phyloP scores from a whole-genome alignment of 2,888 invertebrate species.

The Papilio demoleus region DNA sequence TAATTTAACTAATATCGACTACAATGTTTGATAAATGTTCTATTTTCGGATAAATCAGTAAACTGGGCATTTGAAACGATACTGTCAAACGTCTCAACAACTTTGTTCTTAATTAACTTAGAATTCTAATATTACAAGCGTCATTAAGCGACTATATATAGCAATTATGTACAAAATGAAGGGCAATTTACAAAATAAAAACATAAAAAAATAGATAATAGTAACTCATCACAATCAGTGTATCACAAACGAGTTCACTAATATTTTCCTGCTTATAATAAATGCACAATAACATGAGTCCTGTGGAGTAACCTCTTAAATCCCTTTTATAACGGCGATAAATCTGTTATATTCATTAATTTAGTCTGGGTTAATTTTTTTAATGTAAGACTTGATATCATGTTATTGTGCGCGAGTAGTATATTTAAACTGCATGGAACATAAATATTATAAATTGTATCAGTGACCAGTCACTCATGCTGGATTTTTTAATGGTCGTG shows the following conservation, averaged over 20 bases:
- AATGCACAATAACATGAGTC: slow-evolving; percentile 7
- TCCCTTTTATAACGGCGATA: background rate
- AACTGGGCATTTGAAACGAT: background rate
- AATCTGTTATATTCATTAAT: too few relatives aligned
- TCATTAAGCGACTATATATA: slow-evolving; percentile 6
- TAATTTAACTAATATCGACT: background rate
- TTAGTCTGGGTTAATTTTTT: background rate
- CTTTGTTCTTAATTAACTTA: slow-evolving; percentile 12
- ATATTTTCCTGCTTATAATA: background rate
- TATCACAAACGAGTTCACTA: slow-evolving; percentile 29
- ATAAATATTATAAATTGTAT: background rate
- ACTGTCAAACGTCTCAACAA: background rate
- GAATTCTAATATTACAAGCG: slow-evolving; percentile 1
- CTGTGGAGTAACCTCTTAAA: too few relatives aligned
- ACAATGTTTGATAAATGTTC: background rate
- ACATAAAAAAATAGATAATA: slow-evolving; percentile 16
- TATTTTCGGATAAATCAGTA: background rate
- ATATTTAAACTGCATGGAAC: slow-evolving; percentile 2
- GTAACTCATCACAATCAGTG: slow-evolving; percentile 23
- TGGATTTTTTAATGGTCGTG: slow-evolving; percentile 44
- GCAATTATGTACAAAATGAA: slow-evolving; percentile 20
- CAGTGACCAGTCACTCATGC: slow-evolving; percentile 1
- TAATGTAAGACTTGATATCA: background rate
- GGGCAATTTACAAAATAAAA: slow-evolving; percentile 17
- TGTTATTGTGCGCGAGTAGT: background rate